phyloP scores from a whole-genome alignment of 2,113 vertebrate species.

The Potamarius usumacintae region DNA sequence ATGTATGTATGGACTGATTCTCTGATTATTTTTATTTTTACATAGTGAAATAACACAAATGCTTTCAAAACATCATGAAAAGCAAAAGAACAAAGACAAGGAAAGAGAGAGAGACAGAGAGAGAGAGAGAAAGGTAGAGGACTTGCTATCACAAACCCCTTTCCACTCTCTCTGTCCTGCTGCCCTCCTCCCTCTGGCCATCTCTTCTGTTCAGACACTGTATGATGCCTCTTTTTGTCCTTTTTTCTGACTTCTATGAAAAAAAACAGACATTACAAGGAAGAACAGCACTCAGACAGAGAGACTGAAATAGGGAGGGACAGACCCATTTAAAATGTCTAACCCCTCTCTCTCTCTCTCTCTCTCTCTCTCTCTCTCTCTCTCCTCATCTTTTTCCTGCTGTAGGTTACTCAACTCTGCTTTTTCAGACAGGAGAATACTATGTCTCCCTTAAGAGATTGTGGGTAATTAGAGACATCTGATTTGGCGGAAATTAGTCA shows the following conservation, averaged over 20 bases:
- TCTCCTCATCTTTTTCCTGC: conserved; percentile 41
- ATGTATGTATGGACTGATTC: not conserved
- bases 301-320: conserved; percentile 35
- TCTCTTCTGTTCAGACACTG: conserved; percentile 14
- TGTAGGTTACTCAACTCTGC: conserved; percentile 30
- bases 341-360: conserved; percentile 15
- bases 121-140: not conserved
- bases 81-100: not conserved
- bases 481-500: conserved; percentile 19
- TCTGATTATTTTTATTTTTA: not conserved
- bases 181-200: not conserved
- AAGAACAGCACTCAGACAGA: conserved; percentile 13
- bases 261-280: conserved; percentile 2
- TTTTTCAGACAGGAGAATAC: conserved; percentile 30
- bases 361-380: conserved; percentile 40
- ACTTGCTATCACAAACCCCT: not conserved
- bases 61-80: not conserved
- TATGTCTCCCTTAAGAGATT: not conserved
- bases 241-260: conserved; percentile 1
- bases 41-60: not conserved
- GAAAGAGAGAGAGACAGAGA: not conserved
- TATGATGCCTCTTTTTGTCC: conserved; percentile 17
- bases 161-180: not conserved
- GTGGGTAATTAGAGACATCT: conserved; percentile 2
- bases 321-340: conserved; percentile 30